Percentiles rank a stretch among this genome's conserved stretches.
Conservation (phyloP, 2,888 invertebrate species). For the Epinotia nisella region DNA sequence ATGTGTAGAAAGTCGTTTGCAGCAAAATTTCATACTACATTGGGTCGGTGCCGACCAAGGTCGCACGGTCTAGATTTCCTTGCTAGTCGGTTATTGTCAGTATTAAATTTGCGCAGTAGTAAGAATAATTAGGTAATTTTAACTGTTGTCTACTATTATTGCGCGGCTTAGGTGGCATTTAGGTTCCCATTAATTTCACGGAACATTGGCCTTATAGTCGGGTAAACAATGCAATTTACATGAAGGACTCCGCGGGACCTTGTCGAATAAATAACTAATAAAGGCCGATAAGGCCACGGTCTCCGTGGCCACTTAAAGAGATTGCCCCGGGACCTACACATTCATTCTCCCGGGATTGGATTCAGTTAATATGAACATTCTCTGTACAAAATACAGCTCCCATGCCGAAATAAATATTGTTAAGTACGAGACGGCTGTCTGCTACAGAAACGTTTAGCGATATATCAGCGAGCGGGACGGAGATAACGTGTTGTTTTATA, state of each 20-base stretch:
- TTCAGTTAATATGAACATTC: slow-evolving; percentile 74
- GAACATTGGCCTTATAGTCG: slow-evolving; percentile 34
- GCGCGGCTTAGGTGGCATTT: background rate
- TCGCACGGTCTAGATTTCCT: too few relatives aligned
- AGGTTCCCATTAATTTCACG: slow-evolving; percentile 32
- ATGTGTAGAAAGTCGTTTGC: too few relatives aligned
- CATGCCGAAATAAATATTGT: slow-evolving; percentile 73
- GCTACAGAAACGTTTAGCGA: slow-evolving; percentile 51
- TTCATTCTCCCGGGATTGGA: slow-evolving; percentile 67
- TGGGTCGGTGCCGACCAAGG: too few relatives aligned
- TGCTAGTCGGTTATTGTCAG: too few relatives aligned
- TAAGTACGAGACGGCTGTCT: slow-evolving; percentile 59
- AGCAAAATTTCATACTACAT: too few relatives aligned
- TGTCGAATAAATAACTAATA: slow-evolving; percentile 80
- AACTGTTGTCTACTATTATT: too few relatives aligned
- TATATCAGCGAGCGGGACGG: slow-evolving; percentile 43
- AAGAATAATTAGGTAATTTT: too few relatives aligned
- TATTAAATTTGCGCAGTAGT: too few relatives aligned
- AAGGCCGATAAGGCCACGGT: slow-evolving; percentile 69
- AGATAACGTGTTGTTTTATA: slow-evolving; percentile 51
- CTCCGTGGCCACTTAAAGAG: slow-evolving; percentile 76
- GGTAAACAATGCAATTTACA: slow-evolving; percentile 69
- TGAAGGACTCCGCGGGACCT: slow-evolving; percentile 64
- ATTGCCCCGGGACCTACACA: slow-evolving; percentile 71
- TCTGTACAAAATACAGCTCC: slow-evolving; percentile 64